Evolutionary conservation across 2,113 vertebrate species (phyloP).

Genomic region (Gyps fulvus): DNA sequence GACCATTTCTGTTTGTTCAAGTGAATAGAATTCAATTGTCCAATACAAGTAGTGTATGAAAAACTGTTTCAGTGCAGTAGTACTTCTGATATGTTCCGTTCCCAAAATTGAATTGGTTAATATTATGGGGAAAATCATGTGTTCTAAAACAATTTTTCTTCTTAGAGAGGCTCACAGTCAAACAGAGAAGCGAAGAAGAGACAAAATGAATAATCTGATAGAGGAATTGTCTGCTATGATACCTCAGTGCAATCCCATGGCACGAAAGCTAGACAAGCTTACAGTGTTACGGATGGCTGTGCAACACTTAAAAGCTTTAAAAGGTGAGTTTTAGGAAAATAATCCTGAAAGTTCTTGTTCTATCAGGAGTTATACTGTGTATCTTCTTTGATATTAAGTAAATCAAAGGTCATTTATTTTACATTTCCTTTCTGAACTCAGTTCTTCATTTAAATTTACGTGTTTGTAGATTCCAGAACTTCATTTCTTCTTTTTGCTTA

Average conservation of each 20-base stretch:
- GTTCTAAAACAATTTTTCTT: neutral
- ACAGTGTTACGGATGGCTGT: conserved; percentile 91
- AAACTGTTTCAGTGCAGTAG: neutral
- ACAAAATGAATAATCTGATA: conserved; percentile 93
- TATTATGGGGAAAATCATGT: neutral
- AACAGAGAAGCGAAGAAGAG: conserved; percentile 90
- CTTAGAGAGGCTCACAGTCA: conserved; percentile 92
- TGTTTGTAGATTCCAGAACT: neutral
- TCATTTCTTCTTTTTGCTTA: neutral
- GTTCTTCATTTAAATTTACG: neutral
- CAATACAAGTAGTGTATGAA: neutral
- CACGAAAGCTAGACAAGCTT: conserved; percentile 90
- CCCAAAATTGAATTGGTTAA: neutral
- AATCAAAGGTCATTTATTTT: neutral
- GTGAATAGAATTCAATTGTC: neutral
- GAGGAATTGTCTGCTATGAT: conserved; percentile 91
- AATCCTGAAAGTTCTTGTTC: neutral
- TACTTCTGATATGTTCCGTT: neutral
- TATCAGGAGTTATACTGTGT: neutral
- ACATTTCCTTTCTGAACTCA: neutral
- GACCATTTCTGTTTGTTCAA: neutral
- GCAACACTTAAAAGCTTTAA: conserved; percentile 88
- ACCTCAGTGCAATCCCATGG: conserved; percentile 86
- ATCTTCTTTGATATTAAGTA: neutral
- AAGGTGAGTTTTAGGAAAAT: conserved; percentile 72